phyloP scores from a whole-genome alignment of 2,113 vertebrate species.

The Murina feae region DNA sequence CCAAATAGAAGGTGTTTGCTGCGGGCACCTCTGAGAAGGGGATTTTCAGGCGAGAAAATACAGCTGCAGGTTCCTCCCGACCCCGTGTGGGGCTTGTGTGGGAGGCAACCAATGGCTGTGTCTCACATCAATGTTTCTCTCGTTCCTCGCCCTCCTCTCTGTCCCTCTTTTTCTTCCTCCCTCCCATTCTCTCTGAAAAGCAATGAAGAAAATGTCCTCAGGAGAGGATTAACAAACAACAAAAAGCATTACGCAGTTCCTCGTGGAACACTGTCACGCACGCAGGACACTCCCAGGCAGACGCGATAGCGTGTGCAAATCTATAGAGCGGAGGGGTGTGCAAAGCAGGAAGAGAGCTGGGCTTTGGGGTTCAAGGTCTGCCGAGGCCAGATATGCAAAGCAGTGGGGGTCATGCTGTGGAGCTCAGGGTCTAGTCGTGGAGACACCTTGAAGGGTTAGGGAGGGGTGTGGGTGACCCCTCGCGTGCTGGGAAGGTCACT shows the following conservation, averaged over 20 bases:
- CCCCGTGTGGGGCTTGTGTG: too few relatives aligned
- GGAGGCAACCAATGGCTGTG: too few relatives aligned
- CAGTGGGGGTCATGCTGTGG: neutral
- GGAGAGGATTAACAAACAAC: too few relatives aligned
- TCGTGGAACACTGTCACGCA: neutral
- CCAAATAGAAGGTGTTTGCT: neutral
- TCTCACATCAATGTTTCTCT: too few relatives aligned
- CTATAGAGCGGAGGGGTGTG: neutral
- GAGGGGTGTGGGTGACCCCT: neutral
- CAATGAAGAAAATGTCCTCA: too few relatives aligned
- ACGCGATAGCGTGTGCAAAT: neutral
- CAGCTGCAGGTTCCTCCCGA: neutral
- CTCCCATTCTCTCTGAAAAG: too few relatives aligned
- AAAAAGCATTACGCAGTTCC: neutral
- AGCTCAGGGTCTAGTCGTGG: neutral
- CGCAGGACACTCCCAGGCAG: rapidly evolving
- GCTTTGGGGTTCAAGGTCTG: neutral
- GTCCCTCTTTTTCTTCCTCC: too few relatives aligned
- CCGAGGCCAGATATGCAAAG: neutral
- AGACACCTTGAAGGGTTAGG: neutral
- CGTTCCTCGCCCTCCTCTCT: too few relatives aligned
- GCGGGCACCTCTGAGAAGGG: neutral
- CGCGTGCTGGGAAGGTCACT: neutral
- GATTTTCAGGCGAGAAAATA: neutral
- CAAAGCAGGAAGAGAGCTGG: neutral